These are phyloP conservation scores for Pheosia tremula DNA, from an alignment of 2,888 invertebrate genomes.

Conservation along the genomic window DNA sequence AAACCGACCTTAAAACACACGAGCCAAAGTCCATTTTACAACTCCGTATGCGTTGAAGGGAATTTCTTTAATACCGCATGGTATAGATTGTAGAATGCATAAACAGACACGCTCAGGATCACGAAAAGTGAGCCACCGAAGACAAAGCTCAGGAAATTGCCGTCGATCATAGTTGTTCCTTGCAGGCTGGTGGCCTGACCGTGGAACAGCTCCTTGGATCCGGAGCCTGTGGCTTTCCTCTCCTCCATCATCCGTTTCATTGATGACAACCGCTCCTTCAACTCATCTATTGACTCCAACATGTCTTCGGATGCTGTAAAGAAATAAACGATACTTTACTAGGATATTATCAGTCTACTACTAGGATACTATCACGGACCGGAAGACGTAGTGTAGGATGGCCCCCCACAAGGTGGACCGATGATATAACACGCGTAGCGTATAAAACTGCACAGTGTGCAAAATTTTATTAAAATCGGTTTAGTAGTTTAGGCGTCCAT, in stretches of 20 bases:
- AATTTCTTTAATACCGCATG: slow-evolving; percentile 90
- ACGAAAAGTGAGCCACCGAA: slow-evolving; percentile 91
- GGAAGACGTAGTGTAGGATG: too few relatives aligned
- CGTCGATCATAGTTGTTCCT: slow-evolving; percentile 89
- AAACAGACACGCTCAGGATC: slow-evolving; percentile 92
- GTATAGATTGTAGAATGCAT: slow-evolving; percentile 92
- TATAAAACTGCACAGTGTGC: too few relatives aligned
- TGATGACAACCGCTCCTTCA: slow-evolving; percentile 89
- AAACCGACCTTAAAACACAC: slow-evolving; percentile 25
- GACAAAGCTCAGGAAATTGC: slow-evolving; percentile 92
- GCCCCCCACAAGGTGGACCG: too few relatives aligned
- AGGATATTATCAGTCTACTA: neutral
- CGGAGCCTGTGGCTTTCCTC: slow-evolving; percentile 80
- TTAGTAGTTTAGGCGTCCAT: too few relatives aligned
- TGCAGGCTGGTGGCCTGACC: slow-evolving; percentile 76
- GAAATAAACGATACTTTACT: neutral
- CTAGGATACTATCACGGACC: too few relatives aligned
- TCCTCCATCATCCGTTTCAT: slow-evolving; percentile 94
- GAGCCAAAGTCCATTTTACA: slow-evolving; percentile 78
- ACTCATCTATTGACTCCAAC: slow-evolving; percentile 91
- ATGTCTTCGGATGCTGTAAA: slow-evolving; percentile 73
- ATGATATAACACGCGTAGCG: too few relatives aligned
- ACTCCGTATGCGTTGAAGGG: slow-evolving; percentile 91
- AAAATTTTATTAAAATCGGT: too few relatives aligned
- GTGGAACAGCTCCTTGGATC: slow-evolving; percentile 77